Percentiles rank a stretch among this genome's conserved stretches.
phyloP scores from a whole-genome alignment of 2,888 invertebrate species.

The Rhagophthalmus giganteus region DNA sequence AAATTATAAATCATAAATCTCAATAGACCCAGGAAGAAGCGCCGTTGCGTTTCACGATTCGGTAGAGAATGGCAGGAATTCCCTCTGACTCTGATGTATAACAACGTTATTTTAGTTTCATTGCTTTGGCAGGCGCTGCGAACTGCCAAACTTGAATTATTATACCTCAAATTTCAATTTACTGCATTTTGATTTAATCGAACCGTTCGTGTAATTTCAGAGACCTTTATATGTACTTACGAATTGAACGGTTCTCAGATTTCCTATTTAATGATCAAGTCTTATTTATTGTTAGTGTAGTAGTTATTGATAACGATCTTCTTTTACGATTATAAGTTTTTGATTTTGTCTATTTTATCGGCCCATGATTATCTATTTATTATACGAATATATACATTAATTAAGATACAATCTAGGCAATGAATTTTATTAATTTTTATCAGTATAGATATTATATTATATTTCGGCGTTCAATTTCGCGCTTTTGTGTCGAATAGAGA shows the following conservation, averaged over 20 bases:
- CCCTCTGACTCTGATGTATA: slow-evolving; percentile 32
- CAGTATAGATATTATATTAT: too few relatives aligned
- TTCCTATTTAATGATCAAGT: too few relatives aligned
- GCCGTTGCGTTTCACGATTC: slow-evolving; percentile 31
- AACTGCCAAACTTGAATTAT: slow-evolving; percentile 29
- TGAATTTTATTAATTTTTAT: too few relatives aligned
- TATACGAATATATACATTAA: too few relatives aligned
- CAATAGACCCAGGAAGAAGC: slow-evolving; percentile 31
- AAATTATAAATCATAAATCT: slow-evolving; percentile 33
- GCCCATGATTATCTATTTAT: background rate
- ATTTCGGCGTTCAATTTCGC: too few relatives aligned
- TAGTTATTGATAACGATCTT: background rate
- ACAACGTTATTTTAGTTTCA: slow-evolving; percentile 34
- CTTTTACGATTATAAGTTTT: background rate
- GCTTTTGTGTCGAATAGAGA: too few relatives aligned
- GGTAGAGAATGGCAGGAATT: slow-evolving; percentile 29
- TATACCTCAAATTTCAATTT: slow-evolving; percentile 28
- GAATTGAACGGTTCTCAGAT: too few relatives aligned
- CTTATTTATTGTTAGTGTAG: too few relatives aligned
- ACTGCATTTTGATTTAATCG: slow-evolving; percentile 25
- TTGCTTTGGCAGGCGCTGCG: slow-evolving; percentile 29
- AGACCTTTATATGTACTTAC: background rate
- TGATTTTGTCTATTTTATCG: background rate
- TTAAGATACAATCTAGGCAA: too few relatives aligned
- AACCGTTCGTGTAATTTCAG: background rate